These are phyloP conservation scores for Gortyna flavago DNA, from an alignment of 2,888 invertebrate genomes.

Conservation along the genomic window DNA sequence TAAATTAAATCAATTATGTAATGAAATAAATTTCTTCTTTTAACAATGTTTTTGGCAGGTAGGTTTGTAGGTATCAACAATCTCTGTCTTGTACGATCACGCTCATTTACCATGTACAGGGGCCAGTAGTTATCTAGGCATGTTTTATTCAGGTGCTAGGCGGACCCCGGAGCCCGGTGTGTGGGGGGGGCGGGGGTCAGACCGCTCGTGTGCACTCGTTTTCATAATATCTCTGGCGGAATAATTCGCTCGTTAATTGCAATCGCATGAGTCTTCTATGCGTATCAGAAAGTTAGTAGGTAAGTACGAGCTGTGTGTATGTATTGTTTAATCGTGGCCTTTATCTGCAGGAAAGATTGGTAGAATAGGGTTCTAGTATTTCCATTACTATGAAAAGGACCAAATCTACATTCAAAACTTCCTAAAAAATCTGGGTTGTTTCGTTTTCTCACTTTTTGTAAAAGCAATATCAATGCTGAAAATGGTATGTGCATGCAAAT, in stretches of 20 bases:
- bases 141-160: slow-evolving; percentile 51
- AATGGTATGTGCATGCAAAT: neutral
- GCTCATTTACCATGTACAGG: slow-evolving; percentile 9
- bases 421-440: no score
- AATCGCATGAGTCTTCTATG: slow-evolving; percentile 23
- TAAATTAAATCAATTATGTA: no score
- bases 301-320: slow-evolving; percentile 29
- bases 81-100: neutral
- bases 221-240: slow-evolving; percentile 56
- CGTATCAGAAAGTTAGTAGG: slow-evolving; percentile 3
- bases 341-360: neutral
- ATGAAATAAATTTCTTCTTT: no score
- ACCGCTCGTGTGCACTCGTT: slow-evolving; percentile 48
- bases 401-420: neutral
- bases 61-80: neutral
- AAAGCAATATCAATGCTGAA: neutral
- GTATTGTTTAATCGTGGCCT: neutral
- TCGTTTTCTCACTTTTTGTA: no score
- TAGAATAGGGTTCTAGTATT: neutral
- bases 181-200: neutral
- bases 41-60: neutral
- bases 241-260: slow-evolving; percentile 57
- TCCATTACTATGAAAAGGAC: neutral
- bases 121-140: slow-evolving; percentile 38
- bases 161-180: neutral